phyloP scores from a whole-genome alignment of 2,113 vertebrate genomes.

The Pygathrix nemaeus region DNA sequence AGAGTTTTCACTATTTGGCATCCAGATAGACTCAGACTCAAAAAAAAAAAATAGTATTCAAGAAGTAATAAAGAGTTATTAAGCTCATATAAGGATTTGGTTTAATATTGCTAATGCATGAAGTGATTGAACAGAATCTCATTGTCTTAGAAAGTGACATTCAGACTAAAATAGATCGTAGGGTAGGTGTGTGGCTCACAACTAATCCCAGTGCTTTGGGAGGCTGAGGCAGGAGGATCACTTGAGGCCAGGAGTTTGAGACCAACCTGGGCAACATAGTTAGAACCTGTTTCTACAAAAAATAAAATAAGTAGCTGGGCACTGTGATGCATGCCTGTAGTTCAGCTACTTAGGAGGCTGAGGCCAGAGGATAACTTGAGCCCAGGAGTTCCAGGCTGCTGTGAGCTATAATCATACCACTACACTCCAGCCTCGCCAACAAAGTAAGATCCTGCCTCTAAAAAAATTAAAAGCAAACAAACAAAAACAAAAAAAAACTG shows the following conservation, averaged over 20 bases:
- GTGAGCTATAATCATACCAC: background rate
- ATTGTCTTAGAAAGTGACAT: background rate
- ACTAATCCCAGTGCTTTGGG: background rate
- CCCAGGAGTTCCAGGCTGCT: background rate
- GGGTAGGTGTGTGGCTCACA: background rate
- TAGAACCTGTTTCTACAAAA: background rate
- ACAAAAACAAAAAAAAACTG: background rate
- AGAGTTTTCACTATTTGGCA: background rate
- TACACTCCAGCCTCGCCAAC: background rate
- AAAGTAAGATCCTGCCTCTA: background rate
- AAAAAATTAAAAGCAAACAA: too few relatives aligned
- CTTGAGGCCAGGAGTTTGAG: background rate
- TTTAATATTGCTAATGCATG: background rate
- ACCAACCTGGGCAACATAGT: background rate
- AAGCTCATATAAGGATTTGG: slow-evolving; percentile 5
- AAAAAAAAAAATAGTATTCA: background rate
- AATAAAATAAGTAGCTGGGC: background rate
- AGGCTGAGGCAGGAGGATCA: background rate
- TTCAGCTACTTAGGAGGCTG: background rate
- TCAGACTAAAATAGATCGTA: background rate
- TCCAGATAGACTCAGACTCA: background rate
- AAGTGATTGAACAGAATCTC: background rate
- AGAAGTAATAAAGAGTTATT: background rate
- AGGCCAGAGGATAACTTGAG: background rate
- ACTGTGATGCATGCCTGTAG: background rate